A percentile compares a stretch with the other conserved stretches of the same genome.
These are phyloP conservation scores for Todiramphus saurophagus DNA, from an alignment of 2,113 vertebrate genomes.

Conservation along the genomic window DNA sequence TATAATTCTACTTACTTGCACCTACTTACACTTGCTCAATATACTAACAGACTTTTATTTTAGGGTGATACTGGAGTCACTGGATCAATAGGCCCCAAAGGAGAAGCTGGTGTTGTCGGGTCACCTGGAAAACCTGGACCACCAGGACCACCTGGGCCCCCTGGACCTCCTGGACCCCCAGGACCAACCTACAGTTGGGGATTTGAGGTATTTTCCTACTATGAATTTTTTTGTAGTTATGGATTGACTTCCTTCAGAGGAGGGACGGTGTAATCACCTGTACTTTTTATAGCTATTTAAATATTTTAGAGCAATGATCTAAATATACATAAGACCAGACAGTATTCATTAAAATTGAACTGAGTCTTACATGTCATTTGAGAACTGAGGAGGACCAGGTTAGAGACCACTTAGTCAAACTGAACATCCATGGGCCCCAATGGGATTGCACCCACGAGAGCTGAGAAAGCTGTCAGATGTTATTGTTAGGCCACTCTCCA, in stretches of 20 bases:
- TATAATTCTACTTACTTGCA: background rate
- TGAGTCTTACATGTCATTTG: background rate
- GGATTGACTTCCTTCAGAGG: background rate
- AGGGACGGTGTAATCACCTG: background rate
- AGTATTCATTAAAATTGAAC: background rate
- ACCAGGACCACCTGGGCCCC: slow-evolving; percentile 82
- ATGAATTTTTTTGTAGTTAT: background rate
- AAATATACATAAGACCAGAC: background rate
- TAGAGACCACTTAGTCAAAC: too few relatives aligned
- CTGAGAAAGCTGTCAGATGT: too few relatives aligned
- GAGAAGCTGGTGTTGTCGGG: slow-evolving; percentile 81
- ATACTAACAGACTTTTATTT: slow-evolving; percentile 18
- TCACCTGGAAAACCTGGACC: slow-evolving; percentile 76
- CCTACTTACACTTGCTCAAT: background rate
- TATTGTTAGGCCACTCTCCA: too few relatives aligned
- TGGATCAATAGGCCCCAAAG: slow-evolving; percentile 82
- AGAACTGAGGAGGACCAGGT: background rate
- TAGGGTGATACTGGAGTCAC: slow-evolving; percentile 85
- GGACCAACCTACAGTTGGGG: slow-evolving; percentile 72
- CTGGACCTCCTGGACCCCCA: slow-evolving; percentile 63
- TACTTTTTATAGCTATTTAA: background rate
- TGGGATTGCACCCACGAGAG: too few relatives aligned
- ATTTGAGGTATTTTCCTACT: slow-evolving; percentile 79
- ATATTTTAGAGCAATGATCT: background rate
- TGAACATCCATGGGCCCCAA: too few relatives aligned